phyloP scores from a whole-genome alignment of 2,888 invertebrate genomes.

The Panopea generosa region DNA sequence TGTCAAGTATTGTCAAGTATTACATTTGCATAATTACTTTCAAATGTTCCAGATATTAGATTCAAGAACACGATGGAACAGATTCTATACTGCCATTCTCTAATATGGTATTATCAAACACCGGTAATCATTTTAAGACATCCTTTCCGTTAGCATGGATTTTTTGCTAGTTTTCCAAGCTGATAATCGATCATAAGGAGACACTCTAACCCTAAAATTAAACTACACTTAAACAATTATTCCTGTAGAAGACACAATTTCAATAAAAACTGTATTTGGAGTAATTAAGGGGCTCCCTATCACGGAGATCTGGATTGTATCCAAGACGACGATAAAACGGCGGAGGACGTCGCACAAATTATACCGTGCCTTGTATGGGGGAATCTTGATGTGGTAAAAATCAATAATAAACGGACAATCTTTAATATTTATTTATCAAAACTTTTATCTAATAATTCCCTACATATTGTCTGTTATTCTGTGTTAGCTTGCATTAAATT shows the following conservation, averaged over 20 bases:
- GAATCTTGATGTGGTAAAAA: constrained; percentile 12
- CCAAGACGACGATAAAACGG: constrained; percentile 33
- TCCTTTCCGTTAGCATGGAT: too few species aligned
- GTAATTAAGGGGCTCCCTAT: constrained; percentile 45
- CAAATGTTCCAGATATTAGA: too few species aligned
- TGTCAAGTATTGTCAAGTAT: too few species aligned
- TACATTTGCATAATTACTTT: too few species aligned
- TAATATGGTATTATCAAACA: too few species aligned
- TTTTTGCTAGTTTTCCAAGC: too few species aligned
- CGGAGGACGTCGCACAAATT: constrained; percentile 40
- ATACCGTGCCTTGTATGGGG: constrained; percentile 26
- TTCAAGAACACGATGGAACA: too few species aligned
- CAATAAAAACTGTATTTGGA: constrained; percentile 46
- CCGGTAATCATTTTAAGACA: too few species aligned
- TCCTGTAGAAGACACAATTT: constrained; percentile 32
- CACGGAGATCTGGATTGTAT: constrained; percentile 32
- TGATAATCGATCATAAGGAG: constrained; percentile 17
- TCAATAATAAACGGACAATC: constrained; percentile 62
- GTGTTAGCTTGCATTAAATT: constrained; percentile 74
- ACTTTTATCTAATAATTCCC: constrained; percentile 77
- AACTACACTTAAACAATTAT: constrained; percentile 59
- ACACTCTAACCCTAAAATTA: constrained; percentile 54
- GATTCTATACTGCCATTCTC: too few species aligned
- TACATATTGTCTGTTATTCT: constrained; percentile 74
- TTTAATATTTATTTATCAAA: constrained; percentile 77